Percentiles rank a stretch among this genome's conserved stretches.
phyloP scores from a whole-genome alignment of 2,797 vertebrate species.

The Spinibarbus caldwelli region DNA sequence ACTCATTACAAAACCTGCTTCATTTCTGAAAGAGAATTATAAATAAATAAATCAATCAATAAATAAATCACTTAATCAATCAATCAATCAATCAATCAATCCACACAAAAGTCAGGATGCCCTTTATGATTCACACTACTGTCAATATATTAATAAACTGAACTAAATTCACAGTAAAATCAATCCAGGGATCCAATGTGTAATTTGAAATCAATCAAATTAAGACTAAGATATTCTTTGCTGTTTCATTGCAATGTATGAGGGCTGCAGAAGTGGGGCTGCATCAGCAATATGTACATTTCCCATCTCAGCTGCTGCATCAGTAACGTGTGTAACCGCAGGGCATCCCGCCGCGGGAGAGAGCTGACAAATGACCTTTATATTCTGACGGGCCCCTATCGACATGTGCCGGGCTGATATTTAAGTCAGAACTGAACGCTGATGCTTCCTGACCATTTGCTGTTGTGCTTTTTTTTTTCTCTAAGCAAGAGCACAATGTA shows the following conservation, averaged over 20 bases:
- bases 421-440: constrained; percentile 10
- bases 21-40: too few species aligned
- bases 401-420: constrained; percentile 31
- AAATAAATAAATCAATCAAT: too few species aligned
- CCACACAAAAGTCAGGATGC: too few species aligned
- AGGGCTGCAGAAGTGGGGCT: not conserved
- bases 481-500: not conserved
- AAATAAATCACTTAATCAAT: too few species aligned
- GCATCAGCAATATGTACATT: constrained; percentile 22
- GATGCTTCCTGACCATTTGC: not conserved
- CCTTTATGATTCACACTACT: too few species aligned
- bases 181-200: too few species aligned
- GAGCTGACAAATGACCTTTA: constrained; percentile 51
- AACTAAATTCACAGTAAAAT: too few species aligned
- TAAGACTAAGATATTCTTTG: too few species aligned
- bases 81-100: too few species aligned
- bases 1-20: too few species aligned
- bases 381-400: constrained; percentile 30
- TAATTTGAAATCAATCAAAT: too few species aligned
- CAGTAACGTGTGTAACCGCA: not conserved
- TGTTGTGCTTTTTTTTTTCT: not conserved
- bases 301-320: not conserved
- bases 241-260: constrained; percentile 6
- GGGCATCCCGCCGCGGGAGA: constrained; percentile 19
- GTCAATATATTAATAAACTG: too few species aligned